Evolutionary conservation across 2,888 invertebrate genomes (phyloP), one percentile per base, ranked within the genome.

Genomic region (Calliphora vomitoria): DNA sequence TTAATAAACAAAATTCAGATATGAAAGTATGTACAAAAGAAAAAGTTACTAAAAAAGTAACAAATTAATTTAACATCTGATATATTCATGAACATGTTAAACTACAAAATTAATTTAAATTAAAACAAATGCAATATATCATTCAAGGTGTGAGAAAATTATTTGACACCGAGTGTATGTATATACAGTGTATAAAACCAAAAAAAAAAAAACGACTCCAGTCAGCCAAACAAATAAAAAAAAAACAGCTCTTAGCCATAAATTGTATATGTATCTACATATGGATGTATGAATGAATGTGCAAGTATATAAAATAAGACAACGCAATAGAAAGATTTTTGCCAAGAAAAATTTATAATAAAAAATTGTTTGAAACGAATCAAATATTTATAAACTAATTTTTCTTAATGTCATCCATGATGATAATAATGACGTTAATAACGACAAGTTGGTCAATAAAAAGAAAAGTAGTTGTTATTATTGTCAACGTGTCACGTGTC

Each of bases 401-500:
- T 72, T 47, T 62, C 20, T 35, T 20, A 68, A 66, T 71, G 31
- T 62, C 13, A 50, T 64, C 41, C 5, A 47, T 41, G 25, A 44
- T 60, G 31, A 74, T 55, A 15, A 68, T 81, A 83, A 86, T 71
- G 72, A 74, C 58, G 35, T 55, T 68, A 53, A 75, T 64, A 41
- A 76, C 6, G 38, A 18, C 47, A 11, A 55, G 25, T 68, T 72
- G 50, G 35, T 71, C 66, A 68, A 44, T 69, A 69, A 20, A 55
- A 68, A 75, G 53, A 8, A 75, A n/a, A 1, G 5, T 58, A 62
- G n/a, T 62, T 58, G 25, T 15, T 41, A 13, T 53, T 80, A 31
- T 58, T 80, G 64, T 53, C 20, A 35, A 38, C n/a, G 10, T 75
- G 64, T 86, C 86, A 86, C 86, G 80, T 83, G 80, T 80, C 50